Conservation (phyloP, 2,888 invertebrate species). For the Lepidocyrtinus sp. region DNA sequence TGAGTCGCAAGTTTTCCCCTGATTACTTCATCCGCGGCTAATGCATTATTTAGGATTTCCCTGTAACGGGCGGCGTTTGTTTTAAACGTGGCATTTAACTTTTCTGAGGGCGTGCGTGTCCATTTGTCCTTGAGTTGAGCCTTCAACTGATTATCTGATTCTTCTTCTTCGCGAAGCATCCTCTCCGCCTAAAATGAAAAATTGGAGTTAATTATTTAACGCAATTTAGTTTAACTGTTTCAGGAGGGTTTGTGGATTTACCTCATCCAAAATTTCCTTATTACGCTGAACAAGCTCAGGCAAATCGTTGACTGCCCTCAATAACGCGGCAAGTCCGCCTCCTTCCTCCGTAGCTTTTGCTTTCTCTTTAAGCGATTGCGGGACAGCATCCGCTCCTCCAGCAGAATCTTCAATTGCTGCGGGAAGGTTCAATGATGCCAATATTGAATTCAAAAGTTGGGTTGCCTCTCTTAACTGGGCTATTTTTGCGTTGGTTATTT, state of each 20-base stretch:
- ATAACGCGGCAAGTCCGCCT: slow-evolving; percentile 84
- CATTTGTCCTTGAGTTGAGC: slow-evolving; percentile 94
- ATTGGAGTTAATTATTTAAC: not conserved
- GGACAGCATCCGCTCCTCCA: slow-evolving; percentile 80
- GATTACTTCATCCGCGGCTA: slow-evolving; percentile 68
- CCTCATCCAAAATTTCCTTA: slow-evolving; percentile 94
- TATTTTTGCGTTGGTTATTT: slow-evolving; percentile 89
- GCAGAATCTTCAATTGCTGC: slow-evolving; percentile 92
- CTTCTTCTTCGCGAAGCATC: slow-evolving; percentile 91
- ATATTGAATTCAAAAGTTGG: slow-evolving; percentile 86
- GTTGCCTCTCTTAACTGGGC: slow-evolving; percentile 90
- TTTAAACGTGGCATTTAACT: slow-evolving; percentile 90
- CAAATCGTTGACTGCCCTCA: slow-evolving; percentile 85
- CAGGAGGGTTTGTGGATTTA: too few species aligned
- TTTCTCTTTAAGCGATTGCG: slow-evolving; percentile 91
- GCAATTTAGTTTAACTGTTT: too few species aligned
- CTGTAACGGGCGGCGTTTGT: slow-evolving; percentile 93
- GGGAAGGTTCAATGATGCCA: slow-evolving; percentile 95
- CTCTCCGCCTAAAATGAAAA: slow-evolving; percentile 78
- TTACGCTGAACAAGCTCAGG: slow-evolving; percentile 93
- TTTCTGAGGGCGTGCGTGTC: slow-evolving; percentile 89
- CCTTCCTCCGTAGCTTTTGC: slow-evolving; percentile 82
- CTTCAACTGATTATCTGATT: slow-evolving; percentile 89
- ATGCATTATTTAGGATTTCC: slow-evolving; percentile 73
- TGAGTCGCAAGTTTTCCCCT: slow-evolving; percentile 86